Percentiles rank a stretch among this genome's conserved stretches.
Conservation (phyloP, 2,797 vertebrate genomes). For the Apodemus agrarius region DNA sequence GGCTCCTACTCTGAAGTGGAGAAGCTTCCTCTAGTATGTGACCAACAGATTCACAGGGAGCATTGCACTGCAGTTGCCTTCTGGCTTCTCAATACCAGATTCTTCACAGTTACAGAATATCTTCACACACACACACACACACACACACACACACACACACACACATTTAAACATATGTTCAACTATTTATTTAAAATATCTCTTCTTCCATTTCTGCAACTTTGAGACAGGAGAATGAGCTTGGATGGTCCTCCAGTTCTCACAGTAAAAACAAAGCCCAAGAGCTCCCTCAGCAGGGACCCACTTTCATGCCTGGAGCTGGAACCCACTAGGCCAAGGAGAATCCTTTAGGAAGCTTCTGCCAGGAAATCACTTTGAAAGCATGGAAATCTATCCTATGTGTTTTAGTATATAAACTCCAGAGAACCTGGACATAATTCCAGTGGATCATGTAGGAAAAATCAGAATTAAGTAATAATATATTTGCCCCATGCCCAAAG, state of each 20-base stretch:
- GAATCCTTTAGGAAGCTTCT: not conserved
- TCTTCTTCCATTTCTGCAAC: not conserved
- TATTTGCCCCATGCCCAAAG: not conserved
- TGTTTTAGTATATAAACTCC: not conserved
- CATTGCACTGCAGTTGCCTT: not conserved
- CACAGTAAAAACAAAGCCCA: not conserved
- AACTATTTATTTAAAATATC: not conserved
- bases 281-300: not conserved
- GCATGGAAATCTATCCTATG: not conserved
- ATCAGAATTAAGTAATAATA: not conserved
- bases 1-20: not conserved
- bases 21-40: not conserved
- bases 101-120: not conserved
- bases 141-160: no score
- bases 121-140: no score
- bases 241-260: not conserved
- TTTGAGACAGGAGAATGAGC: not conserved
- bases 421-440: not conserved
- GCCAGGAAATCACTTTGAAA: not conserved
- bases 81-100: no score
- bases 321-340: not conserved
- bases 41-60: not conserved
- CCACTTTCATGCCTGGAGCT: not conserved
- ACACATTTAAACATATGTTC: not conserved
- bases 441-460: not conserved